phyloP scores from a whole-genome alignment of 2,888 invertebrate species.

The Apocheima hispidaria region DNA sequence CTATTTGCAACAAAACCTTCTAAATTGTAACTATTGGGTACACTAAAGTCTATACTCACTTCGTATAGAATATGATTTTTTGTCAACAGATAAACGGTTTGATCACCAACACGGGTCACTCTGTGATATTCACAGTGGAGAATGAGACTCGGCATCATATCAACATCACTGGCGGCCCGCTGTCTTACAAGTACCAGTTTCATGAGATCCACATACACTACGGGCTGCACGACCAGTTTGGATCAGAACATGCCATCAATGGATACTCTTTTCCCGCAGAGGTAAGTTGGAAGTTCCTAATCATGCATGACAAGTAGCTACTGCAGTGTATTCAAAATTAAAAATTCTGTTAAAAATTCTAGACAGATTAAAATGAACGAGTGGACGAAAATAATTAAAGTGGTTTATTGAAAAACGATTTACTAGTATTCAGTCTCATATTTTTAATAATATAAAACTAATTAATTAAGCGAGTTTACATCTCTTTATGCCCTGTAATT shows the following conservation, averaged over 20 bases:
- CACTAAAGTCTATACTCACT: not conserved
- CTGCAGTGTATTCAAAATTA: too few species aligned
- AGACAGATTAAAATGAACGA: too few species aligned
- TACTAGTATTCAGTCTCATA: too few species aligned
- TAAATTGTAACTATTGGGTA: not conserved
- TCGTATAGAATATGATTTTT: too few species aligned
- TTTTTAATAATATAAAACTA: too few species aligned
- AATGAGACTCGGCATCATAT: conserved; percentile 94
- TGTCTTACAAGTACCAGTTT: conserved; percentile 98
- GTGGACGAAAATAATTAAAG: too few species aligned
- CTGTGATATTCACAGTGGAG: conserved; percentile 96
- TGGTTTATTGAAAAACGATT: too few species aligned
- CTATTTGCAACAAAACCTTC: too few species aligned
- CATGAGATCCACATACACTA: conserved; percentile 98
- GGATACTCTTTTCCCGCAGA: conserved; percentile 99
- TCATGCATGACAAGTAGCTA: too few species aligned
- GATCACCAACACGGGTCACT: conserved; percentile 97
- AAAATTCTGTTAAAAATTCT: too few species aligned
- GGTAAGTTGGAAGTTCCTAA: conserved; percentile 89
- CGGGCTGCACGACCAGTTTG: conserved; percentile 95
- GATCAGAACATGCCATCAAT: conserved; percentile 98
- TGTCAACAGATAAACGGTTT: conserved; percentile 92
- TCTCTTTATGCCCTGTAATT: too few species aligned
- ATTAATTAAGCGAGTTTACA: too few species aligned
- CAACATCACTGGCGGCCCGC: conserved; percentile 97